A percentile compares a stretch with the other conserved stretches of the same genome.
Conservation (phyloP, 2,888 invertebrate species). For the Lasioglossum villosulum region DNA sequence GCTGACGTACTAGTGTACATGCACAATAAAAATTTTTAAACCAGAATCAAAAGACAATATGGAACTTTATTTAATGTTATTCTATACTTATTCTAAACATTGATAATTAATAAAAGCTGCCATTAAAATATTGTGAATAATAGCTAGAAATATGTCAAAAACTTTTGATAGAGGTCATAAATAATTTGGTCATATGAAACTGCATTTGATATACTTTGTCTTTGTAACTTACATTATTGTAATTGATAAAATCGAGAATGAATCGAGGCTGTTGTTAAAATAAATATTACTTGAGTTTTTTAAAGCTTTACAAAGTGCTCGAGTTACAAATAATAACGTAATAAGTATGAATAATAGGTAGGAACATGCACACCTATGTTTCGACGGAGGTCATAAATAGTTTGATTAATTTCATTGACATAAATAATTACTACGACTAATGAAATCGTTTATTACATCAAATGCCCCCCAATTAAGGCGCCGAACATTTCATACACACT, state of each 20-base stretch:
- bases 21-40: background rate
- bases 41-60: background rate
- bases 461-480: background rate
- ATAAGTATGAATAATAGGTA: background rate
- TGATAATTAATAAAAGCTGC: too few species aligned
- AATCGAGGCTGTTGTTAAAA: background rate
- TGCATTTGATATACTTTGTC: too few species aligned
- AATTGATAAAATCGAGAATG: too few species aligned
- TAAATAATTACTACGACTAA: background rate
- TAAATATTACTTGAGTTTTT: background rate
- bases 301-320: background rate
- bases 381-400: background rate
- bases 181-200: background rate
- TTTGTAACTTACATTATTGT: too few species aligned
- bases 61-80: background rate
- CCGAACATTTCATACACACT: background rate
- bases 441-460: constrained; percentile 5
- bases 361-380: background rate
- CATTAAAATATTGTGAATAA: background rate
- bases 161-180: background rate
- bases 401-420: background rate
- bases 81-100: too few species aligned
- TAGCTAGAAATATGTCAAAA: background rate
- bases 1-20: background rate
- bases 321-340: background rate